phyloP scores from a whole-genome alignment of 1,140 invertebrate species.

The Aphaenogaster floridana region DNA sequence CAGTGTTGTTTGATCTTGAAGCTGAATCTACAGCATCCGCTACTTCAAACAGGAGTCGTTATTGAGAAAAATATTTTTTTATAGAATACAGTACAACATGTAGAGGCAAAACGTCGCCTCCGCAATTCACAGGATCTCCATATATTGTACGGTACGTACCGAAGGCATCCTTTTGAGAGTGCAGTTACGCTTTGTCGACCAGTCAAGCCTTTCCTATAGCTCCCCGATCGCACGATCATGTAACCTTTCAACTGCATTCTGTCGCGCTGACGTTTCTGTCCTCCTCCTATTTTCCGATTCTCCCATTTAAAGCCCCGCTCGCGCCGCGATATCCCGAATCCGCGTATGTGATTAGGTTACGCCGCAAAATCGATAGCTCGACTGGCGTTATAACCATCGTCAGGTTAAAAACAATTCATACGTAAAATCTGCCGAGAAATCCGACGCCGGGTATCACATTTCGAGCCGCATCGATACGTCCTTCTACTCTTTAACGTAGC shows the following conservation, averaged over 20 bases:
- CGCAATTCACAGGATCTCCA: conserved; percentile 26
- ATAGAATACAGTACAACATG: neutral
- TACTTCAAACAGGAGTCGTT: conserved; percentile 2
- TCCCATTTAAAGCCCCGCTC: conserved; percentile 20
- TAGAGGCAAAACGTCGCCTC: conserved; percentile 17
- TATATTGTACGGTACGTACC: conserved; percentile 37
- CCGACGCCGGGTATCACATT: conserved; percentile 62
- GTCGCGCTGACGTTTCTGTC: conserved; percentile 51
- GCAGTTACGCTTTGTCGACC: conserved; percentile 71
- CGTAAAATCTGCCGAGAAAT: conserved; percentile 70
- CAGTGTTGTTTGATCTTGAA: conserved; percentile 32
- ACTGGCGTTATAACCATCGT: conserved; percentile 38
- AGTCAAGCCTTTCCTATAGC: conserved; percentile 61
- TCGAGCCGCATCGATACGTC: conserved; percentile 49
- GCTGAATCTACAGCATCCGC: neutral
- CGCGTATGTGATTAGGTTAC: conserved; percentile 68
- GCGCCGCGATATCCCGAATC: conserved; percentile 18
- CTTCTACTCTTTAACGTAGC: conserved; percentile 56
- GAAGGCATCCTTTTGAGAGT: conserved; percentile 71
- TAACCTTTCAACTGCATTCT: conserved; percentile 67
- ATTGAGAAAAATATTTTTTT: conserved; percentile 27
- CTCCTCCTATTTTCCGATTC: conserved; percentile 27
- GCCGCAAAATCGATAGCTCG: conserved; percentile 55
- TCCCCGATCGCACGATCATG: conserved; percentile 62
- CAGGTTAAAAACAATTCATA: conserved; percentile 71